A percentile compares a stretch with the other conserved stretches of the same genome.
Evolutionary conservation across 2,888 invertebrate species (phyloP).

Genomic region (Blastobasis adustella): DNA sequence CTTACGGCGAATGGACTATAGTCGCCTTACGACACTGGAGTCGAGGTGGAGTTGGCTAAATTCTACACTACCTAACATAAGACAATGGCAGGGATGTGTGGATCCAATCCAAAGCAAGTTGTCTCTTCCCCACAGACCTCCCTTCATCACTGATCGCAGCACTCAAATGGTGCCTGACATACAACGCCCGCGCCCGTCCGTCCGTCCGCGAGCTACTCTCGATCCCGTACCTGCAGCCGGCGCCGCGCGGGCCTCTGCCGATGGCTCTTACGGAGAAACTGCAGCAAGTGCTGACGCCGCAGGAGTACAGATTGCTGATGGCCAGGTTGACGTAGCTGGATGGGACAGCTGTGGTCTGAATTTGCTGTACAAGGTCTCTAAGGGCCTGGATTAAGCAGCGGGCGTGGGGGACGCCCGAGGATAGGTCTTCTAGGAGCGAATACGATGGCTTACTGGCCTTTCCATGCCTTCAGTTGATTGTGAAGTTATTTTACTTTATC

Average conservation of each 20-base stretch:
- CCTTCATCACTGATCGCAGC: constrained; percentile 77
- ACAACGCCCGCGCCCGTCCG: constrained; percentile 83
- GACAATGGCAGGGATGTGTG: too few relatives aligned
- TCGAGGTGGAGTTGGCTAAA: too few relatives aligned
- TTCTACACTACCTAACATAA: too few relatives aligned
- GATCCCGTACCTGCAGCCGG: constrained; percentile 43
- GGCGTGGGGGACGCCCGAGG: too few relatives aligned
- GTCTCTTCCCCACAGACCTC: constrained; percentile 43
- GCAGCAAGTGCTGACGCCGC: constrained; percentile 31
- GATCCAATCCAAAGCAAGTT: too few relatives aligned
- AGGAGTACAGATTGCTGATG: constrained; percentile 36
- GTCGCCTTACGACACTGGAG: too few relatives aligned
- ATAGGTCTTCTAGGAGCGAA: too few relatives aligned
- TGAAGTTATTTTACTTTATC: too few relatives aligned
- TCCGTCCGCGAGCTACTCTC: constrained; percentile 83
- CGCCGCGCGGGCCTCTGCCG: constrained; percentile 14
- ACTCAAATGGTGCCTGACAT: constrained; percentile 81
- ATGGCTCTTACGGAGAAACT: constrained; percentile 34
- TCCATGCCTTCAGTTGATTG: too few relatives aligned
- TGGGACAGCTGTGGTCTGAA: background rate
- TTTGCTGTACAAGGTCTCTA: background rate
- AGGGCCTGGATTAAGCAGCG: too few relatives aligned
- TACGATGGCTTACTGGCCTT: too few relatives aligned
- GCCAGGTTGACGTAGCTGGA: constrained; percentile 27
- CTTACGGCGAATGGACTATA: too few relatives aligned